Base-by-base conservation (phyloP, 2,888 invertebrate genomes). In the Steinernema scapterisci region DNA sequence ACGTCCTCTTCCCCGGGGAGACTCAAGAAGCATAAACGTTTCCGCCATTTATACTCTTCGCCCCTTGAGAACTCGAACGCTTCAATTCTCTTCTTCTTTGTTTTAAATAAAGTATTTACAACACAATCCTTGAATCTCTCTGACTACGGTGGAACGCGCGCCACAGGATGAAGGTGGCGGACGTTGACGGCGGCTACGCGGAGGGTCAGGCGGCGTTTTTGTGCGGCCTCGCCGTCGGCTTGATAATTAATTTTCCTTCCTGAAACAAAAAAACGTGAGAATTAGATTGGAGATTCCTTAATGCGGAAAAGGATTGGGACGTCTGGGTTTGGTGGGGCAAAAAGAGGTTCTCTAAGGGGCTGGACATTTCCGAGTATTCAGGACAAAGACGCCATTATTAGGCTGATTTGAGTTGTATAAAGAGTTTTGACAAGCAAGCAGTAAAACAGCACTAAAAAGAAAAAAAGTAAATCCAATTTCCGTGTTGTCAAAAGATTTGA, bases 211-310 rank as follows among this genome's bases (percentile, higher is more conserved):
- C 38, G 63, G n/a, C 25, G 63, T 63, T 27, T 25, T 38, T 27
- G 63, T 63, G 63, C 19, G 63, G 63, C 38, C 63, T 63, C 31
- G 63, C 25, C 63, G 63, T 63, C 27, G 63, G 63, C 63, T 63
- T 63, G 31, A 63, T 63, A 63, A 63, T 63, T 27, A 63, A 63
- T 27, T 63, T 63, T 6, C 63, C 63, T 63, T 63, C 63, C 63
- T 63, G 63, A 63, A 63, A 63, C 63, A 31, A 9, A 6, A 38
- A 27, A 31, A 63, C 11, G 54, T 19, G 23, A 23, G 21, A 63
- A 27, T 63, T 63, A 13, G 31, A 63, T 63, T 63, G 1, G 3
- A 31, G 31, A 63, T 19, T 25, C 16, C 63, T 11, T 25, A 63
- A 63, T 25, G 13, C 25, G 23, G 21, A 11, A 11, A 63, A n/a